phyloP scores from a whole-genome alignment of 2,888 invertebrate genomes.

The Limnephilus rhombicus region DNA sequence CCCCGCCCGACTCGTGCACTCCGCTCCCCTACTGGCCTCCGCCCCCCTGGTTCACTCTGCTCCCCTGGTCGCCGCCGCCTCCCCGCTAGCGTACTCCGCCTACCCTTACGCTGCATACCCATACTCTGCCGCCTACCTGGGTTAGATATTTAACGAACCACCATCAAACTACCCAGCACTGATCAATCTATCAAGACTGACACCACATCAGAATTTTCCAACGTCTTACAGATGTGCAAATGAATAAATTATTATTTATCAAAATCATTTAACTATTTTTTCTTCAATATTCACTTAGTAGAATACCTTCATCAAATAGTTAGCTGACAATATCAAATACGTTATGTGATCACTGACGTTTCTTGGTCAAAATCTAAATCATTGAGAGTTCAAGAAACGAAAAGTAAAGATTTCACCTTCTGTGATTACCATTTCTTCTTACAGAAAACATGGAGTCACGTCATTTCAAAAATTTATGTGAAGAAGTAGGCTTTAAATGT shows the following conservation, averaged over 20 bases:
- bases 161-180: neutral
- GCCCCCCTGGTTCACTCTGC: conserved; percentile 69
- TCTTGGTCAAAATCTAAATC: too few species aligned
- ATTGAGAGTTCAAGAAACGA: too few species aligned
- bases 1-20: conserved; percentile 55
- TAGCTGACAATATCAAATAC: neutral
- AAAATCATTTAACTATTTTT: neutral
- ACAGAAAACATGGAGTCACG: too few species aligned
- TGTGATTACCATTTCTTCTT: too few species aligned
- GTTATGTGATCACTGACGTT: too few species aligned
- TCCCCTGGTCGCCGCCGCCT: conserved; percentile 21
- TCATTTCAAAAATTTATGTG: too few species aligned
- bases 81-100: conserved; percentile 40
- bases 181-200: neutral
- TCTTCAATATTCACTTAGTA: too few species aligned
- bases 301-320: too few species aligned
- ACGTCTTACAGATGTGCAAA: neutral
- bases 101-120: conserved; percentile 69
- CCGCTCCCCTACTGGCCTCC: neutral
- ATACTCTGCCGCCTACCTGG: conserved; percentile 70
- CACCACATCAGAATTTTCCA: neutral
- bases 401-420: too few species aligned
- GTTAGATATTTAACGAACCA: neutral
- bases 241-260: neutral
- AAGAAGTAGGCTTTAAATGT: too few species aligned